Conservation (phyloP, 1,140 invertebrate genomes). For the Neodiprion virginianus region DNA sequence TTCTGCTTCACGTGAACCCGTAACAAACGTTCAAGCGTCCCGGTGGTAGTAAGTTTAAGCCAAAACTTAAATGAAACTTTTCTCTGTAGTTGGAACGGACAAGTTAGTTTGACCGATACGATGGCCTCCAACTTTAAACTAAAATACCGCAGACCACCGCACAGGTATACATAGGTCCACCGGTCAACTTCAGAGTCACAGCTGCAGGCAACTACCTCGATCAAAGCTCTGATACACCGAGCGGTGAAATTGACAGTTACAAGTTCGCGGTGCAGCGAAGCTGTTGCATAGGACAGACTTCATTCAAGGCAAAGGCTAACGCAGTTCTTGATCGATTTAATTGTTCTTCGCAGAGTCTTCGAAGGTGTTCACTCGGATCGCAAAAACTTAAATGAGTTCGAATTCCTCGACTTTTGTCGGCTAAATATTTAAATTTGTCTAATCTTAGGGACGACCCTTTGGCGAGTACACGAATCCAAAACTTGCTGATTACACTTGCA, state of each 20-base stretch:
- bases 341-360: too few relatives aligned
- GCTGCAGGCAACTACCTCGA: background rate
- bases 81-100: background rate
- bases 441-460: too few relatives aligned
- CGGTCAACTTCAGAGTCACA: background rate
- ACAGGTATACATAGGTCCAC: background rate
- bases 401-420: too few relatives aligned
- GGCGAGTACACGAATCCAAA: too few relatives aligned
- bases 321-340: too few relatives aligned
- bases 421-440: too few relatives aligned
- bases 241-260: background rate
- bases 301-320: too few relatives aligned
- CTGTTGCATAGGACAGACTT: too few relatives aligned
- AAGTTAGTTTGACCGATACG: background rate
- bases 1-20: background rate
- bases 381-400: too few relatives aligned
- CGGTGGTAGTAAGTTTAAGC: background rate
- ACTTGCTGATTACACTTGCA: too few relatives aligned
- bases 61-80: conserved; percentile 1
- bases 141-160: background rate
- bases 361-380: too few relatives aligned
- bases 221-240: background rate
- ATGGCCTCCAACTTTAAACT: background rate
- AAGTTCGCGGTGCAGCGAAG: background rate
- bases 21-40: background rate